phyloP scores from a whole-genome alignment of 2,113 vertebrate species.

The Apeltes quadracus region DNA sequence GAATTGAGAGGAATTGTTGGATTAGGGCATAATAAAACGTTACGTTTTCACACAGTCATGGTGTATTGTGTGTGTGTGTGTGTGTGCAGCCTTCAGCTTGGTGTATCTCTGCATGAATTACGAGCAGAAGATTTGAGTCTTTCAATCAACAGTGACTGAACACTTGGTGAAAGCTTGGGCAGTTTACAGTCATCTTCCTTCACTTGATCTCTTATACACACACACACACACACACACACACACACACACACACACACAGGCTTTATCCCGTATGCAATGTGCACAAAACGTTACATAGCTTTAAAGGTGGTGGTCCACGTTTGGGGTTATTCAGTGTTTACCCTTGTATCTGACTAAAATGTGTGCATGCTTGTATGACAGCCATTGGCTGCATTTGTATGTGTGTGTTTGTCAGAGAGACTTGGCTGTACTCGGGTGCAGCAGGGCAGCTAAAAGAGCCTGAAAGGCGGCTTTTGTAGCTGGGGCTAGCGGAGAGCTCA shows the following conservation, averaged over 20 bases:
- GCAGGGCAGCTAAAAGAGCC: slow-evolving; percentile 56
- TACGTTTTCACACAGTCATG: slow-evolving; percentile 71
- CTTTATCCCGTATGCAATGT: not conserved
- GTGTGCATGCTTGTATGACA: slow-evolving; percentile 19
- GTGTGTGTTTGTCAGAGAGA: slow-evolving; percentile 26
- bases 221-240: slow-evolving; percentile 13
- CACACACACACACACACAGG: slow-evolving; percentile 10
- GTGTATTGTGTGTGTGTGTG: slow-evolving; percentile 26
- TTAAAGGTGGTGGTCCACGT: not conserved
- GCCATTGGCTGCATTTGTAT: slow-evolving; percentile 28
- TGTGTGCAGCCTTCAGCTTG: too few relatives aligned
- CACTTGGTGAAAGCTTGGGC: slow-evolving; percentile 35
- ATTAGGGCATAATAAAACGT: slow-evolving; percentile 75
- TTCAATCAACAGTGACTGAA: slow-evolving; percentile 44
- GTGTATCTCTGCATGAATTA: slow-evolving; percentile 51
- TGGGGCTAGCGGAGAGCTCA: slow-evolving; percentile 55
- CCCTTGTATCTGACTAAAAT: slow-evolving; percentile 7
- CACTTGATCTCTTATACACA: not conserved
- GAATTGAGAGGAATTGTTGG: slow-evolving; percentile 67
- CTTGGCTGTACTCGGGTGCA: slow-evolving; percentile 59
- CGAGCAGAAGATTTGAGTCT: slow-evolving; percentile 36
- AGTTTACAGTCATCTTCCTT: slow-evolving; percentile 48
- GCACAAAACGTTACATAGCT: not conserved
- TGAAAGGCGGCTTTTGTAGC: slow-evolving; percentile 78
- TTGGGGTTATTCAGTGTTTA: not conserved